Evolutionary conservation across 2,888 invertebrate genomes (phyloP).

Genomic region (Lacanobia oleracea): DNA sequence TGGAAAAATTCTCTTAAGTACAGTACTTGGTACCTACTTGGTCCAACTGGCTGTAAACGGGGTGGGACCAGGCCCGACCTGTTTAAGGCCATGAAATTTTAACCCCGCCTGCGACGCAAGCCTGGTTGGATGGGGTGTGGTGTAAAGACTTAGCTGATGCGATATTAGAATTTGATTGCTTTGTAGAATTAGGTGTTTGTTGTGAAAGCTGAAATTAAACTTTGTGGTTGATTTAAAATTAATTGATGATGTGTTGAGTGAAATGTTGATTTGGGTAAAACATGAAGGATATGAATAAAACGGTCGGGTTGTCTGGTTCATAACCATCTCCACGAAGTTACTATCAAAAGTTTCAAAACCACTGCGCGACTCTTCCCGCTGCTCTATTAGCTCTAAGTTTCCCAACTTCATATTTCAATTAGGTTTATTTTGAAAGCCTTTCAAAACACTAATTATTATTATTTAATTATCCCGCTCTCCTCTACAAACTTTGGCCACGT

Average conservation of each 20-base stretch:
- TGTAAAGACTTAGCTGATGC: constrained; percentile 45
- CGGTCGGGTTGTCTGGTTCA: no score
- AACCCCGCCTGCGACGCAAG: constrained; percentile 69
- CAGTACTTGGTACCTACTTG: constrained; percentile 57
- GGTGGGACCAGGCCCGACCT: constrained; percentile 67
- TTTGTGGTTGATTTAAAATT: neutral
- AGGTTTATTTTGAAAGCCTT: constrained; percentile 19
- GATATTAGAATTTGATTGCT: constrained; percentile 28
- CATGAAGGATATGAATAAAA: neutral
- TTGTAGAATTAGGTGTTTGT: neutral
- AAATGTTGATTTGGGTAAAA: no score
- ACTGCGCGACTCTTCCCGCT: constrained; percentile 5
- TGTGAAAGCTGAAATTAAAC: neutral
- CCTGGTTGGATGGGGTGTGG: constrained; percentile 38
- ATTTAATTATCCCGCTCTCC: constrained; percentile 42
- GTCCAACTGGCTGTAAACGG: constrained; percentile 59
- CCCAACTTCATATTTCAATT: constrained; percentile 23
- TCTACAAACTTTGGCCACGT: constrained; percentile 52
- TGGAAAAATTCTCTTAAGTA: constrained; percentile 62
- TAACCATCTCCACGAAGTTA: neutral
- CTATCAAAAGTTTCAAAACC: constrained; percentile 19
- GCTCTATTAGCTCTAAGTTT: constrained; percentile 26
- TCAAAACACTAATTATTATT: constrained; percentile 27
- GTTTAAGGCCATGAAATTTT: constrained; percentile 82
- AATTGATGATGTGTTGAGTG: neutral